phyloP scores from a whole-genome alignment of 2,888 invertebrate species.

The Apamea crenata region DNA sequence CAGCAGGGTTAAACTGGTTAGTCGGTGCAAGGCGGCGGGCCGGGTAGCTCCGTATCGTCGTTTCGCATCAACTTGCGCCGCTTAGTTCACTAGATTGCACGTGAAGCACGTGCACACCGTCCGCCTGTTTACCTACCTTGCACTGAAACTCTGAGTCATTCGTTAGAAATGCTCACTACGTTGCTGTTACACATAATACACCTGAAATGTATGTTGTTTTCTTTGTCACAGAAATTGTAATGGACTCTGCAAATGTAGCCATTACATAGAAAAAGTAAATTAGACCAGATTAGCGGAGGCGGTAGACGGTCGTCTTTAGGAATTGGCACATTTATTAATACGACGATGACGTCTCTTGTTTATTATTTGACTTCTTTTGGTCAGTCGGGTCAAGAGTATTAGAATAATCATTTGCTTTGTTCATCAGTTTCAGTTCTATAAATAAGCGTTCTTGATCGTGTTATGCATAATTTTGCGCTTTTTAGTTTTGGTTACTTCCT shows the following conservation, averaged over 20 bases:
- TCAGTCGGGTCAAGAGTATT: not conserved
- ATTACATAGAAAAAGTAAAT: slow-evolving; percentile 23
- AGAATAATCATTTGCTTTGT: not conserved
- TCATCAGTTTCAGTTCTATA: slow-evolving; percentile 9
- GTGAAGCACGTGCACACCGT: slow-evolving; percentile 67
- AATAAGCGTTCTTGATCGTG: slow-evolving; percentile 1
- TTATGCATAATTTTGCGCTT: not conserved
- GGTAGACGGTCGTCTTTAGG: slow-evolving; percentile 14
- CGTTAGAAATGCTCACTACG: slow-evolving; percentile 32
- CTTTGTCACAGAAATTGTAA: slow-evolving; percentile 21
- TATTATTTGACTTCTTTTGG: slow-evolving; percentile 6
- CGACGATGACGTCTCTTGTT: not conserved
- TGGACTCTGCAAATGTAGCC: slow-evolving; percentile 5
- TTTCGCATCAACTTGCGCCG: slow-evolving; percentile 67
- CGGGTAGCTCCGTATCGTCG: slow-evolving; percentile 70
- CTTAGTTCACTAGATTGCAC: slow-evolving; percentile 76
- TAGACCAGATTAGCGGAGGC: slow-evolving; percentile 16
- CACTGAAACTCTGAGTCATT: slow-evolving; percentile 41
- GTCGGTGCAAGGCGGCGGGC: slow-evolving; percentile 68
- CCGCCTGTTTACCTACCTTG: slow-evolving; percentile 54
- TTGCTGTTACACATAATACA: slow-evolving; percentile 16
- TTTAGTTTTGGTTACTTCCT: slow-evolving; percentile 29
- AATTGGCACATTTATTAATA: slow-evolving; percentile 13
- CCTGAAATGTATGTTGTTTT: slow-evolving; percentile 13
- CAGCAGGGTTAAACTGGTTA: slow-evolving; percentile 85